Base-by-base conservation (phyloP, 2,113 vertebrate species). In the Addax nasomaculatus region DNA sequence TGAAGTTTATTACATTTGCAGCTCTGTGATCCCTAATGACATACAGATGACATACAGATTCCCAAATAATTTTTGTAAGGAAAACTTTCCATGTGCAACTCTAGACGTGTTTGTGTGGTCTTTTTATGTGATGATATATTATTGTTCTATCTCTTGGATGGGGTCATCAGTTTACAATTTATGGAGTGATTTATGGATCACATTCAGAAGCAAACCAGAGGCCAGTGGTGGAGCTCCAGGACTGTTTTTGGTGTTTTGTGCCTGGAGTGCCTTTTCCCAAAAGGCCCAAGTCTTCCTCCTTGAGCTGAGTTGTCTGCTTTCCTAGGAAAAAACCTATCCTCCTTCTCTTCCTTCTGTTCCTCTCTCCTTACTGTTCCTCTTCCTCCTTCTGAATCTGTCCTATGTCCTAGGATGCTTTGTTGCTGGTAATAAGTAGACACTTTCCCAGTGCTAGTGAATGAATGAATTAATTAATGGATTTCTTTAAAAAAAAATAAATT, bases 61-160 rank as follows among this genome's bases (percentile, higher is more conserved):
- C 47, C 85, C 67, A 62, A 85, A 60, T 83, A 33, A 85, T 70
- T 91, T 93, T 86, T 58, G 23, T 89, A 92, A 64, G 47, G 43
- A 85, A 96, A 89, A 93, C 85, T 93, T 97, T 97, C 90, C 49
- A 89, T 95, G 95, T 92, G 92, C 43, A 51, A 27, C 91, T 92
- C 70, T 92, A 64, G 70, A 73, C 7, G 30, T 89, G 89, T 67
- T 47, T 92, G 80, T 88, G 47, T 67, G 57, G 43, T 60, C 47
- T 90, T 96, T 93, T 93, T 73, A 93, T 33, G 55, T 58, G 60
- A 86, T 95, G 86, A 87, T 57, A 73, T 57, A 19, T 45, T 57
- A 19, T 55, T 92, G 67, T 49, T 70, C 73, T 55, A 13, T 90
- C 76, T 96, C 67, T 83, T 3, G 19, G 47, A n/a, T 47, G 30